Base-by-base conservation (phyloP, 2,797 vertebrate species). In the Hippoglossus hippoglossus region DNA sequence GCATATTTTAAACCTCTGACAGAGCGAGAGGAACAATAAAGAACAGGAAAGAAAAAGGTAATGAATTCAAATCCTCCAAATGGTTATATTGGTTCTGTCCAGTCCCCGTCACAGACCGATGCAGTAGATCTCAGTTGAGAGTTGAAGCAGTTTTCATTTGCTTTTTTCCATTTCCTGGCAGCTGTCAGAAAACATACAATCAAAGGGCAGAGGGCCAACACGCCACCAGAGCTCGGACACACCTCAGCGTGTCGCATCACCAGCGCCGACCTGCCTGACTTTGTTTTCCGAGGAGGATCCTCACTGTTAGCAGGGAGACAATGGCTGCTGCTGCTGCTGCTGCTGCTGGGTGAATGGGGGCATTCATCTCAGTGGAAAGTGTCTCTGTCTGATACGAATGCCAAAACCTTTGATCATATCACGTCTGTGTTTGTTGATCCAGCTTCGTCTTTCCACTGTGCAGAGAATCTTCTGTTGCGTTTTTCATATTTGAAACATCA, bases 221-320 rank as follows among this genome's bases (percentile, higher is more conserved):
- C 25, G 71, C 70, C 71, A 50, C 68, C 63, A 49, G 44, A 47
- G 65, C 70, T 19, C 18, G 66, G 67, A 75, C 74, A 5, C 68
- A 34, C 64, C 79, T 63, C 71, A 50, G 77, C 67, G 36, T 51
- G 83, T 72, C 25, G 66, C 74, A 49, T 62, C 54, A 55, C 46
- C 69, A 24, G 60, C 68, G 12, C 41, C 63, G 21, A 51, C 56
- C 59, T 26, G 63, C 58, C 71, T 22, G 36, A 51, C 72, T 77
- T 69, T 80, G 80, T 90, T 92, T 89, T 83, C 87, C 69, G 53
- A 89, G 86, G 82, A 87, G 72, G 70, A 46, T 54, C 57, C 68
- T 82, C 77, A 21, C 75, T 63, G 79, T 84, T 73, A 81, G 79
- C 88, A 77, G 57, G 71, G 73, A 81, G 69, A 92, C 91, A 89